Conservation (phyloP, 2,888 invertebrate species). For the Agrochola circellaris region DNA sequence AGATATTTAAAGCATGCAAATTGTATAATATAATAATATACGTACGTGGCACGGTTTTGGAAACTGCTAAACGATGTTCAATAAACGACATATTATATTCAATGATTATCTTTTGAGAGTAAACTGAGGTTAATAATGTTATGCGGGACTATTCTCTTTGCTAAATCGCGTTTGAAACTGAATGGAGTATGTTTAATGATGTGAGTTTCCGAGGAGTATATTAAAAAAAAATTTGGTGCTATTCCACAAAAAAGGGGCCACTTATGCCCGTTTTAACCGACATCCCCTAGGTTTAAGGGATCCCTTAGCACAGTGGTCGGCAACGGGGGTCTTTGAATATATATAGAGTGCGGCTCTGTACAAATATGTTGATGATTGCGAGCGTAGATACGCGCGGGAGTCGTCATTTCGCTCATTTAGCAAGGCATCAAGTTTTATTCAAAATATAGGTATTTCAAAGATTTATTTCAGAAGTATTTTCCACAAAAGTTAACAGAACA, state of each 20-base stretch:
- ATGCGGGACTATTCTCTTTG: conserved; percentile 8
- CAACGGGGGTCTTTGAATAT: too few relatives aligned
- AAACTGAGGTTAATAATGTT: conserved; percentile 27
- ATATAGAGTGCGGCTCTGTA: too few relatives aligned
- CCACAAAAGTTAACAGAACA: too few relatives aligned
- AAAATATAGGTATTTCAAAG: too few relatives aligned
- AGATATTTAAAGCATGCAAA: conserved; percentile 65
- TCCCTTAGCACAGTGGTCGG: too few relatives aligned
- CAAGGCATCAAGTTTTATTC: too few relatives aligned
- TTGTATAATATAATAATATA: conserved; percentile 61
- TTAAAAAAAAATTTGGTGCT: background rate
- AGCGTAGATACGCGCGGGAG: too few relatives aligned
- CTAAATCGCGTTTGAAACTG: conserved; percentile 4
- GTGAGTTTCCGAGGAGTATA: background rate
- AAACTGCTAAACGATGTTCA: conserved; percentile 60
- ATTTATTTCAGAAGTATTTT: too few relatives aligned
- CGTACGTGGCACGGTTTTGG: conserved; percentile 56
- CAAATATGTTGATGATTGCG: too few relatives aligned
- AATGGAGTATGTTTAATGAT: background rate
- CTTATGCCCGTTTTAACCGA: too few relatives aligned
- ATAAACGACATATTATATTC: conserved; percentile 56
- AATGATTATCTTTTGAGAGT: conserved; percentile 51
- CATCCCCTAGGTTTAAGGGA: too few relatives aligned
- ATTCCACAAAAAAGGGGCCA: background rate
- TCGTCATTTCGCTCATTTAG: too few relatives aligned